Conservation (phyloP, 2,888 invertebrate species). For the Luperina nickerlii region DNA sequence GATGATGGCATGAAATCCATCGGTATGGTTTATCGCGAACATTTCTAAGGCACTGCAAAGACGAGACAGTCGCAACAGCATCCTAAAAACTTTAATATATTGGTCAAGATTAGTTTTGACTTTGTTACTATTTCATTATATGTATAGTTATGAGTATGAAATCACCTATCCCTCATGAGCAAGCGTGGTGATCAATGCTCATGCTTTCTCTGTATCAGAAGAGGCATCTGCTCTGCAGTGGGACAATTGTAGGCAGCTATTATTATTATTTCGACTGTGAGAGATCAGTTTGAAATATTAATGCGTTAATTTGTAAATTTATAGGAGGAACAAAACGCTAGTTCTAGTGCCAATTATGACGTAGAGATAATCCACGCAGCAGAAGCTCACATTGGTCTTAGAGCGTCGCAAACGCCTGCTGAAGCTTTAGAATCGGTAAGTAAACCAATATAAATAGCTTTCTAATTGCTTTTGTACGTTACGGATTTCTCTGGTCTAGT, state of each 20-base stretch:
- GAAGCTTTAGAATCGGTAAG: slow-evolving; percentile 86
- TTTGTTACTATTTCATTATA: too few species aligned
- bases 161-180: too few species aligned
- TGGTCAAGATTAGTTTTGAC: too few species aligned
- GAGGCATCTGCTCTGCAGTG: neutral
- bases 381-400: slow-evolving; percentile 95
- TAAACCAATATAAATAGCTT: slow-evolving; percentile 6
- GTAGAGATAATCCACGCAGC: slow-evolving; percentile 98
- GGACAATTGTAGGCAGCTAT: neutral
- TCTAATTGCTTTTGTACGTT: neutral
- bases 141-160: too few species aligned
- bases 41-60: too few species aligned
- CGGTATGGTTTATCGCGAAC: too few species aligned
- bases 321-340: slow-evolving; percentile 98
- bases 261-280: neutral
- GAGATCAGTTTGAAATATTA: neutral
- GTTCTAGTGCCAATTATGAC: slow-evolving; percentile 99
- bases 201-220: neutral
- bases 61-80: too few species aligned
- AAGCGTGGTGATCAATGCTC: too few species aligned
- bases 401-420: slow-evolving; percentile 90
- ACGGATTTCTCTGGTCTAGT: neutral
- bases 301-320: slow-evolving; percentile 16
- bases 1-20: too few species aligned
- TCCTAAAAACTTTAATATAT: too few species aligned